phyloP scores from a whole-genome alignment of 2,888 invertebrate genomes.

The Cephus sareptanus region DNA sequence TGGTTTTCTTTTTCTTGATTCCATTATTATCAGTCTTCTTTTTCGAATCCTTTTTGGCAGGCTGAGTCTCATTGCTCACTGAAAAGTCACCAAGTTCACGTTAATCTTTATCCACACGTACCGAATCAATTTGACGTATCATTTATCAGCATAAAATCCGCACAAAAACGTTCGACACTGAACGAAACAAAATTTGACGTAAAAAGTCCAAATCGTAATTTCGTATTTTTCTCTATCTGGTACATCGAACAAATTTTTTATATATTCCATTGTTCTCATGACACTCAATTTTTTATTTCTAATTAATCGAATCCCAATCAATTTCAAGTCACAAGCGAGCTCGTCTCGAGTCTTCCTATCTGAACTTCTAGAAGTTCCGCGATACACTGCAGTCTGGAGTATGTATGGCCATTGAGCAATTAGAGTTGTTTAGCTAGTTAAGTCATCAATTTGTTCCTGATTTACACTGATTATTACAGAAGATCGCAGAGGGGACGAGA shows the following conservation, averaged over 20 bases:
- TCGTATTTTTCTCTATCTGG: neutral
- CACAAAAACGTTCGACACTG: neutral
- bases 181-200: neutral
- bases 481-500: neutral
- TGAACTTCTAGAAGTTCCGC: neutral
- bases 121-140: neutral
- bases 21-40: constrained; percentile 88
- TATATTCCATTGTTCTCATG: neutral
- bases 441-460: constrained; percentile 19
- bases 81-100: constrained; percentile 21
- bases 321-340: neutral
- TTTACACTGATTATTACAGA: constrained; percentile 11
- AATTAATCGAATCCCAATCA: neutral
- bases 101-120: neutral
- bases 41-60: constrained; percentile 75
- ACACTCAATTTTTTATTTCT: neutral
- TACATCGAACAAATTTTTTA: neutral
- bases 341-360: neutral
- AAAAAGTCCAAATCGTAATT: neutral
- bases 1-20: constrained; percentile 92
- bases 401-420: constrained; percentile 5
- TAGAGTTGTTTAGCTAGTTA: constrained; percentile 21
- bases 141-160: neutral
- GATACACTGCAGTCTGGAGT: neutral
- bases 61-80: constrained; percentile 58